Base-by-base conservation (phyloP, 2,888 invertebrate species). In the Drosophila anomalata region DNA sequence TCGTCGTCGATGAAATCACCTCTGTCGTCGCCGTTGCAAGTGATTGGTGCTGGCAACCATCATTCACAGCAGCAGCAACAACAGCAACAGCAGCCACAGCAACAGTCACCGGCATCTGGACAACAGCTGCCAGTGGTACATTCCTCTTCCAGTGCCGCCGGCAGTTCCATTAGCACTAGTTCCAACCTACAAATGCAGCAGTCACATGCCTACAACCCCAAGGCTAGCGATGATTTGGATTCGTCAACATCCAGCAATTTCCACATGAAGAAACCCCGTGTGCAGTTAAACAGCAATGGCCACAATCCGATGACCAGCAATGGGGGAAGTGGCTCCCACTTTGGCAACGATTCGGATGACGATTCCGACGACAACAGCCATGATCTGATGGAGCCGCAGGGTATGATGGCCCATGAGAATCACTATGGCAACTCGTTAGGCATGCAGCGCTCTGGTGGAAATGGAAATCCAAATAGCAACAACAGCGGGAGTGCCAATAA, bases 1-100 rank as follows among this genome's bases (percentile, higher is more conserved):
- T 92, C 92, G 3, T 91, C 91, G 14, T 91, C 91, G n/a, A 87
- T 92, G 80, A 91, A 91, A 67, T 91, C 91, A 1, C 90, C 91
- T 7, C 63, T 90, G 22, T 90, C 91, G 2, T 90, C 91, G 2
- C 91, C 91, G 3, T 63, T 90, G 41, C 75, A 83, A 7, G 86
- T 73, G 17, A 73, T 85, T 52, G 74, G 70, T 11, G 66, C 69
- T 3, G 63, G 66, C 3, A 42, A 14, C 2, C 53, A 63, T 11
- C 75, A 75, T 3, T 71, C 70, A 2, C 77, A 68, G 17, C 58
- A 63, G 8, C 63, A 65, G 11, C 67, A 54, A 12, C 46, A 52
- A 7, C 67, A 54, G 14, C 46, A 52, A 7, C 66, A 61, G 29
- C 61, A 54, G 33, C n/a, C 48, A 7, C 74, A 75, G 11, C 79